Base-by-base conservation (phyloP, 1,140 invertebrate genomes). In the Zaprionus gabonicus region DNA sequence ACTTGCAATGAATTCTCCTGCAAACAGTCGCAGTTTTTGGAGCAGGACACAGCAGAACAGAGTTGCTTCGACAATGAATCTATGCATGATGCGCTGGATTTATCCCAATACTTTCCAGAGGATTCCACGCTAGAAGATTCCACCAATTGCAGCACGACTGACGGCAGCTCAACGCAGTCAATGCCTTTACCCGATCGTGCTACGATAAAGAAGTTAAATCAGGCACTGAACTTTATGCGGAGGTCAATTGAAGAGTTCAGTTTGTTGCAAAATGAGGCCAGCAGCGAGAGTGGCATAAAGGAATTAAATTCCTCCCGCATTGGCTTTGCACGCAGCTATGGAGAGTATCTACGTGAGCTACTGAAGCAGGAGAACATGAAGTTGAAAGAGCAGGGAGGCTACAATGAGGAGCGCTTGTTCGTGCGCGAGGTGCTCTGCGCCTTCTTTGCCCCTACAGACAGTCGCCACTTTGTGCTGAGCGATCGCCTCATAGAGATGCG, bases 391-490 rank as follows among this genome's bases (percentile, higher is more conserved):
- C 4, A 69, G 34, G 17, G 12, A 7, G 17, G 7, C 4, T 31
- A 36, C 2, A 58, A 31, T 20, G 71, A 75, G 23, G 60, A 76
- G 20, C 9, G 20, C 38, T 2, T 55, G 36, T 7, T 4, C 76
- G 10, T 82, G 3, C 53, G 51, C 0, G 80, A 82, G 41, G 28
- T 79, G 10, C 3, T 79, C 7, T 9, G 49, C 2, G 64, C 71
- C 15, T 82, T 79, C 38, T 79, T 82, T 13, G 34, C 36, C 0
- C 49, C 71, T 0, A 6, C 6, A 0, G 12, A 79, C 9, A 31
- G 20, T 31, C 17, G 13, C 9, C 10, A 66, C 15, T 78, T 82
- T 9, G 3, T 57, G n/a, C 1, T 71, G 2, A 13, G 12, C 17
- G 38, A 78, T 46, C 20, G 31, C 0, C 17, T 28, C 1, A 25